Evolutionary conservation across 2,113 vertebrate genomes (phyloP).

Genomic region (Nerophis ophidion): DNA sequence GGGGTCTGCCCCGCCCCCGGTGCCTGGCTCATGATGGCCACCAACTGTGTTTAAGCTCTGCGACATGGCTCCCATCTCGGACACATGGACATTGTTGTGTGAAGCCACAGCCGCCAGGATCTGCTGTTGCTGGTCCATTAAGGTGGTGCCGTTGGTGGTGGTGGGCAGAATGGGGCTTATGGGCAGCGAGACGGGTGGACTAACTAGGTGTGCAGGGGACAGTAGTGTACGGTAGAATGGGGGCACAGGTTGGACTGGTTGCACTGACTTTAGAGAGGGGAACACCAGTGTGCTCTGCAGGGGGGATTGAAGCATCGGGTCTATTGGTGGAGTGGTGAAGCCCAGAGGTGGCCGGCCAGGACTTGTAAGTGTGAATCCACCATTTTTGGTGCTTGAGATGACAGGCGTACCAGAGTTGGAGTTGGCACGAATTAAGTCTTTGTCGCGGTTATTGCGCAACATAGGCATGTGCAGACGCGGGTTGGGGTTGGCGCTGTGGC

Average conservation of each 20-base stretch:
- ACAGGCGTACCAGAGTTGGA: conserved; percentile 88
- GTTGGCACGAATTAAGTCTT: conserved; percentile 92
- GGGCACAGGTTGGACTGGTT: conserved; percentile 95
- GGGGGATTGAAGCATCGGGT: conserved; percentile 88
- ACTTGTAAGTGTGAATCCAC: conserved; percentile 85
- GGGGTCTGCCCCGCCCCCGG: conserved; percentile 76
- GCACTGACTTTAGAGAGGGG: conserved; percentile 93
- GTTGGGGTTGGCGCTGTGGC: conserved; percentile 97
- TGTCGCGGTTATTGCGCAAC: conserved; percentile 97
- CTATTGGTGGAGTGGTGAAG: conserved; percentile 91
- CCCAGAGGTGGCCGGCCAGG: conserved; percentile 91
- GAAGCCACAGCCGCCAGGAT: conserved; percentile 74
- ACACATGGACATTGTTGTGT: conserved; percentile 65
- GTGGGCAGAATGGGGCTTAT: conserved; percentile 92
- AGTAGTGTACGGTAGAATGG: conserved; percentile 97
- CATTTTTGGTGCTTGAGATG: conserved; percentile 92
- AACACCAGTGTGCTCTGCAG: conserved; percentile 91
- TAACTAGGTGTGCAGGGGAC: conserved; percentile 89
- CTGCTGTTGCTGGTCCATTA: conserved; percentile 74
- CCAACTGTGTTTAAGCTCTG: conserved; percentile 70
- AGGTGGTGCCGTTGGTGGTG: conserved; percentile 70
- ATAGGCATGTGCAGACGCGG: conserved; percentile 98
- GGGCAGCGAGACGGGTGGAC: conserved; percentile 89
- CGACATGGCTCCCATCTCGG: conserved; percentile 74
- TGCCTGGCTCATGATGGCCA: conserved; percentile 71